Conservation (phyloP, 2,888 invertebrate species). For the Mythimna loreyi region DNA sequence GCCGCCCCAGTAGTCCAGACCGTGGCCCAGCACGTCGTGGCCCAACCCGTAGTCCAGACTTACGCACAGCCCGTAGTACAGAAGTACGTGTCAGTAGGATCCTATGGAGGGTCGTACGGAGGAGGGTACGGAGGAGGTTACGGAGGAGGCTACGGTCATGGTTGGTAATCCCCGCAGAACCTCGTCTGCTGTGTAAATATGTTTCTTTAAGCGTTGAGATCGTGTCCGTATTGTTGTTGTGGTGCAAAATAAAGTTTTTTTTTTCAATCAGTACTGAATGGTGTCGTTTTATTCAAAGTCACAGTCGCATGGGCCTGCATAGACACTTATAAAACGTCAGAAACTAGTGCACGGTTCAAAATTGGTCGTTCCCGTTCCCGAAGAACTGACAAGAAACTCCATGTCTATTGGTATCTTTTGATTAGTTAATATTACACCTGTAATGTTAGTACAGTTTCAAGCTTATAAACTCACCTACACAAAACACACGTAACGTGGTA, state of each 20-base stretch:
- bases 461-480: too few species aligned
- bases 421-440: too few species aligned
- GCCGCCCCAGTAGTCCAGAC: constrained; percentile 60
- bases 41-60: constrained; percentile 76
- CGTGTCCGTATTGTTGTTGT: constrained; percentile 80
- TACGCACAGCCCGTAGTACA: constrained; percentile 75
- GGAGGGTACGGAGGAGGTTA: constrained; percentile 56
- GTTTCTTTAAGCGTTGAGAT: constrained; percentile 82
- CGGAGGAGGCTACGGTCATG: constrained; percentile 69
- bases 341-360: too few species aligned
- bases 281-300: constrained; percentile 59
- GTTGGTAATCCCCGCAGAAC: constrained; percentile 77
- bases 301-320: too few species aligned
- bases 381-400: too few species aligned
- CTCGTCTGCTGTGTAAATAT: constrained; percentile 68
- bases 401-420: too few species aligned
- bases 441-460: too few species aligned
- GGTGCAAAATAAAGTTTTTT: constrained; percentile 79
- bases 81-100: constrained; percentile 70
- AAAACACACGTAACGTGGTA: too few species aligned
- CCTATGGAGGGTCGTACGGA: constrained; percentile 53
- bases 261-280: constrained; percentile 73
- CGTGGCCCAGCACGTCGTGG: constrained; percentile 70
- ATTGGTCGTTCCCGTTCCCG: too few species aligned
- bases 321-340: too few species aligned